Evolutionary conservation across 2,888 invertebrate genomes (phyloP), one percentile per base, ranked within the genome.

Genomic region (Auanema freiburgensis): DNA sequence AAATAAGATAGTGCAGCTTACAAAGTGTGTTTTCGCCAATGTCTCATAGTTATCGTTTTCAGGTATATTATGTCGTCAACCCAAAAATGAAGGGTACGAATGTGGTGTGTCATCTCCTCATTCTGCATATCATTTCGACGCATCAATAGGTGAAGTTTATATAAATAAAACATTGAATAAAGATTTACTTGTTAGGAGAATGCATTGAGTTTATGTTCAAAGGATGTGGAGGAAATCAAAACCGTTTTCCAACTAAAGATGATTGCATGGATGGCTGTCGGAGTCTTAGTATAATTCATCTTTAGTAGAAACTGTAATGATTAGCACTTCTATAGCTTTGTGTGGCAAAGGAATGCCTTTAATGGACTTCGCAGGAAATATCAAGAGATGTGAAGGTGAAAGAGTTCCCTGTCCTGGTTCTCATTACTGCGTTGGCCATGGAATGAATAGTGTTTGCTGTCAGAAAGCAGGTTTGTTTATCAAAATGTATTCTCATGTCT

Each of bases 141-240:
- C 66, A 4, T 68, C 66, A 43, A 69, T 73, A n/a, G 63, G 73
- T 65, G 52, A 53, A 51, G 21, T 18, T 5, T n/a, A 52, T 21
- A 23, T 16, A 6, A 24, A 52, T 23, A n/a, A n/a, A n/a, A n/a
- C n/a, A 23, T 52, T 24, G n/a, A 33, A 16, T 25, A 16, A 24
- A n/a, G 18, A n/a, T 46, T 11, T 58, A 21, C 11, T 41, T 57
- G 58, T 52, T 54, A 64, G 69, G 67, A 21, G 75, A 77, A 62
- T 77, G 77, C 57, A 69, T 76, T 14, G 75, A 76, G 33, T 77
- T 77, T 53, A 62, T 76, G 58, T 77, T 77, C 56, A 64, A 75
- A 59, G 78, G 78, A 25, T 78, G 78, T 57, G 78, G 78, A n/a
- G 78, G 78, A 10, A 78, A 78, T 67, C 76, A 74, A 62, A 77